Percentiles rank a stretch among this genome's conserved stretches.
Conservation (phyloP, 30 jellyfish, hydroid and myxozoan genomes). For the Phacellophora camtschatica region DNA sequence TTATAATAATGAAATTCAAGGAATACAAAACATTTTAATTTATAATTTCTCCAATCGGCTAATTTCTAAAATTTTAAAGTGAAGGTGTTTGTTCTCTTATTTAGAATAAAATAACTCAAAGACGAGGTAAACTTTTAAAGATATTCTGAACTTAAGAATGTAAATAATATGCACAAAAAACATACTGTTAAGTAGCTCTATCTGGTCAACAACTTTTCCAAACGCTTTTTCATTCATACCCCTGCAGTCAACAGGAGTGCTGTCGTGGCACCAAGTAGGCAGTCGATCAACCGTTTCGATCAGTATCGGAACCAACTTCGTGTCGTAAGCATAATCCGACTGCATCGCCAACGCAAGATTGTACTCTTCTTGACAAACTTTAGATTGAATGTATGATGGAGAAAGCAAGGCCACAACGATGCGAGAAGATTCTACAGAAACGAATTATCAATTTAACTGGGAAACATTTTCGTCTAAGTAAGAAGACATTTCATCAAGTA, state of each 20-base stretch:
- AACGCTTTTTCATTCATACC: constrained; percentile 12
- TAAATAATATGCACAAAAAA: not conserved
- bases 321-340: constrained; percentile 44
- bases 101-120: not conserved
- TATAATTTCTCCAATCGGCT: too few relatives aligned
- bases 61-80: too few relatives aligned
- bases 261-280: constrained; percentile 84
- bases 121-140: not conserved
- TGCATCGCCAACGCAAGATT: constrained; percentile 76
- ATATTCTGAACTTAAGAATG: not conserved
- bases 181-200: constrained; percentile 13
- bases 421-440: constrained; percentile 51
- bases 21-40: too few relatives aligned
- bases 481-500: not conserved
- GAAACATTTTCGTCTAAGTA: too few relatives aligned
- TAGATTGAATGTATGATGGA: constrained; percentile 60
- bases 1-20: too few relatives aligned
- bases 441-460: not conserved
- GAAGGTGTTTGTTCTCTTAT: too few relatives aligned
- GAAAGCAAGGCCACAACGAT: constrained; percentile 71
- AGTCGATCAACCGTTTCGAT: constrained; percentile 41
- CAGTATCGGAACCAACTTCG: constrained; percentile 46
- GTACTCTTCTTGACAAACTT: constrained; percentile 92
- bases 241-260: constrained; percentile 48
- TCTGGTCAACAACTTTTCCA: not conserved